phyloP scores from a whole-genome alignment of 2,113 vertebrate species.

The Phalacrocorax pelagicus region DNA sequence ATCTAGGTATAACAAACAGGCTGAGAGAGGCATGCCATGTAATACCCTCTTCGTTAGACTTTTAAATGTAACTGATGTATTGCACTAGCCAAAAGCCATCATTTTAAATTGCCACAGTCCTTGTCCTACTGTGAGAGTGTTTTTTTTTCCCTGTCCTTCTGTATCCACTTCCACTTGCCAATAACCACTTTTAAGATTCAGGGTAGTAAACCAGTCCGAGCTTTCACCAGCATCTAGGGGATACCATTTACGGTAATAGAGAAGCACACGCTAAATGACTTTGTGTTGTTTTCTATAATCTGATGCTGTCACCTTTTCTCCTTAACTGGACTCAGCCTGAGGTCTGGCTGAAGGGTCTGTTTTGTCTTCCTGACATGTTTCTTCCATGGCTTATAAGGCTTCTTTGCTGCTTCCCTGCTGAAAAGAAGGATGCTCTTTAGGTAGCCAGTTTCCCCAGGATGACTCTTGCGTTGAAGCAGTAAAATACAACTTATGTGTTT shows the following conservation, averaged over 20 bases:
- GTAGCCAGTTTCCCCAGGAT: background rate
- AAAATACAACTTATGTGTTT: background rate
- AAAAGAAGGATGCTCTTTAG: background rate
- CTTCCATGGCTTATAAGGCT: background rate
- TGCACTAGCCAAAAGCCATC: slow-evolving; percentile 52
- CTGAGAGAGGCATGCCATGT: slow-evolving; percentile 63
- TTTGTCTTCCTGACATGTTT: background rate
- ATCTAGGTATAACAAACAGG: slow-evolving; percentile 66
- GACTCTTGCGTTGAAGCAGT: background rate
- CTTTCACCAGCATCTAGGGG: slow-evolving; percentile 17
- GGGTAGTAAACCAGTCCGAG: slow-evolving; percentile 13
- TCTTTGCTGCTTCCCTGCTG: background rate
- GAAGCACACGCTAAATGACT: background rate
- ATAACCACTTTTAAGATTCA: slow-evolving; percentile 44
- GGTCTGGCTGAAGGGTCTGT: background rate
- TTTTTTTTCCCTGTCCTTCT: background rate
- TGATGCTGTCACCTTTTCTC: background rate
- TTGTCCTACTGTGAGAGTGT: slow-evolving; percentile 36
- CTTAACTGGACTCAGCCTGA: background rate
- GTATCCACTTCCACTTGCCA: slow-evolving; percentile 44
- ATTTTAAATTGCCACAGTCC: slow-evolving; percentile 68
- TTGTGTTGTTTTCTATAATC: background rate
- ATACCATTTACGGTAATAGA: background rate
- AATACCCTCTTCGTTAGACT: slow-evolving; percentile 54
- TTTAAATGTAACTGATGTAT: slow-evolving; percentile 49